Base-by-base conservation (phyloP, 2,113 vertebrate species). In the Nanorana parkeri region DNA sequence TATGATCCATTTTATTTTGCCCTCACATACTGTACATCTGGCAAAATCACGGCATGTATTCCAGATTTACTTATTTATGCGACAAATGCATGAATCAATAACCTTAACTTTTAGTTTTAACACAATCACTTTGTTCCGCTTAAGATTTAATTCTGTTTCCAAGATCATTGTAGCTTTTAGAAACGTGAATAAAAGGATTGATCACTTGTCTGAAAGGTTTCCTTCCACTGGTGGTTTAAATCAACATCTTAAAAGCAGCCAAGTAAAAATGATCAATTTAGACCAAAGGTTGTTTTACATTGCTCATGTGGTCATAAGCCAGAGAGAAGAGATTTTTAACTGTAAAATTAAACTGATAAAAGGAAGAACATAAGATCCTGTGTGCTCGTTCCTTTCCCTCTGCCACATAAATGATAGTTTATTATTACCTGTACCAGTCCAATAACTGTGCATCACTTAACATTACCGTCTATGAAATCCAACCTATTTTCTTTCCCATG, bases 191-290 rank as follows among this genome's bases (percentile, higher is more conserved):
- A 54, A 60, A 20, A 23, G 58, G 47, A 69, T 69, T 69, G 68
- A 69, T 69, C 68, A 23, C 20, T 74, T 74, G 71, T 74, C 71
- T 74, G 54, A 74, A 58, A 10, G 26, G 0, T 74, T 74, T 74
- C 54, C 28, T 60, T 73, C 17, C 52, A n/a, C 55, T 32, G 28
- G 54, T 72, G 51, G 26, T 51, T 73, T 58, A 7, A 74, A 58
- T 74, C 56, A 63, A 63, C 24, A 76, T 63, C 56, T 17, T 76
- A 41, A 51, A 47, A 2, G 32, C 72, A 17, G 21, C 21, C 29
- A 47, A 51, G 5, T 63, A 47, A 63, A 60, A 41, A 63, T 41
- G 54, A 74, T 74, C 71, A n/a, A 74, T 74, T 60, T n/a, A 23
- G 19, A 11, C 2, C 71, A 7, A 20, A 74, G 54, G 32, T 60